A percentile compares a stretch with the other conserved stretches of the same genome.
phyloP scores from a whole-genome alignment of 2,797 vertebrate species.

The Lepilemur ruficaudatus region DNA sequence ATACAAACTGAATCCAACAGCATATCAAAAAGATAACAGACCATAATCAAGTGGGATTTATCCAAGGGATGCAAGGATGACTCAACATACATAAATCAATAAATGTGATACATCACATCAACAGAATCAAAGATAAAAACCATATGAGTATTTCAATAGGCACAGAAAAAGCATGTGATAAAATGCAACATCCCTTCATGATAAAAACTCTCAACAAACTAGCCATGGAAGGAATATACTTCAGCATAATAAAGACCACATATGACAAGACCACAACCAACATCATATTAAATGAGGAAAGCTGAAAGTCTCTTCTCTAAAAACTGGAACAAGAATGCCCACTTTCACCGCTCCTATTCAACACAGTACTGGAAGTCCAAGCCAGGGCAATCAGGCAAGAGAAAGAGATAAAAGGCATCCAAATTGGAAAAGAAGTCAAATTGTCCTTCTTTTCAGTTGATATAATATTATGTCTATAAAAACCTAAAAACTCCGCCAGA shows the following conservation, averaged over 20 bases:
- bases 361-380: background rate
- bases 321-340: background rate
- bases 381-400: background rate
- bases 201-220: background rate
- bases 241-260: background rate
- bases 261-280: background rate
- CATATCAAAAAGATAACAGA: background rate
- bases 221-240: background rate
- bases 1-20: background rate
- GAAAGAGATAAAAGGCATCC: background rate
- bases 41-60: background rate
- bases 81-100: background rate
- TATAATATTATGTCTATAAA: background rate
- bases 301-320: background rate
- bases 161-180: background rate
- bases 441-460: background rate
- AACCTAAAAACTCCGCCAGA: background rate
- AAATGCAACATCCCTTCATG: background rate
- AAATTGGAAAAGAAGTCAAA: background rate
- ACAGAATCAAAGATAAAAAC: background rate
- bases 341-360: background rate
- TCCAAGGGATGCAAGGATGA: background rate
- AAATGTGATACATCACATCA: background rate
- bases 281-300: background rate
- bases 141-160: background rate